Percentiles rank a stretch among this genome's conserved stretches.
These are phyloP conservation scores for Rhea pennata DNA, from an alignment of 2,113 vertebrate species.

Conservation along the genomic window DNA sequence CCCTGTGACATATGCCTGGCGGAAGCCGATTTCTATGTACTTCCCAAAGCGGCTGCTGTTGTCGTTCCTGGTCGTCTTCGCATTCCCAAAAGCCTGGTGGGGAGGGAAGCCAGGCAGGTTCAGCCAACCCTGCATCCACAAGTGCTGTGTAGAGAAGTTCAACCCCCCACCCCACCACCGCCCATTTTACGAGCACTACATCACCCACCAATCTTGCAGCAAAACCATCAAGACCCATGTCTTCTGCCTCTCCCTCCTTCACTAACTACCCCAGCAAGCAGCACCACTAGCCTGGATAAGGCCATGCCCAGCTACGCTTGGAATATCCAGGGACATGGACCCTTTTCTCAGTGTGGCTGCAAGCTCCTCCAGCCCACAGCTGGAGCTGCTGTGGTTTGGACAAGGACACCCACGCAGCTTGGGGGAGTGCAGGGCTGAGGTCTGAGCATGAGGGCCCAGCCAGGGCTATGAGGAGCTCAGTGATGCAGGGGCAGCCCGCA, in stretches of 20 bases:
- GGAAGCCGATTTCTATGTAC: constrained; percentile 83
- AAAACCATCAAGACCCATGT: too few relatives aligned
- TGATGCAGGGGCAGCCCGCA: neutral
- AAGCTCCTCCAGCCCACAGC: too few relatives aligned
- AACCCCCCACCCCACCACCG: neutral
- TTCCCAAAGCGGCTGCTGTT: constrained; percentile 87
- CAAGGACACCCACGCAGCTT: neutral
- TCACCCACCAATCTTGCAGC: neutral
- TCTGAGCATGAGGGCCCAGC: too few relatives aligned
- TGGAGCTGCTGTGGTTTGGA: neutral
- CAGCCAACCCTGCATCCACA: neutral
- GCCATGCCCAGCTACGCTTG: neutral
- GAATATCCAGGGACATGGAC: neutral
- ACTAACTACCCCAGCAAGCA: neutral
- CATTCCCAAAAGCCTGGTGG: constrained; percentile 84
- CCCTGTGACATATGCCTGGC: constrained; percentile 72
- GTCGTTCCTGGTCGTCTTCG: constrained; percentile 82
- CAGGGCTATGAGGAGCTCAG: neutral
- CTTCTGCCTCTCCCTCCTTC: neutral
- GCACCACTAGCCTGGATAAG: neutral
- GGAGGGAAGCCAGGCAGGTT: neutral
- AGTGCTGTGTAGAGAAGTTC: neutral
- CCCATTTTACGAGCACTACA: neutral
- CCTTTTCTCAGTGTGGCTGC: neutral
- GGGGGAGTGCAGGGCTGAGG: neutral